Base-by-base conservation (phyloP, 2,888 invertebrate genomes). In the Drosophila suboccidentalis region DNA sequence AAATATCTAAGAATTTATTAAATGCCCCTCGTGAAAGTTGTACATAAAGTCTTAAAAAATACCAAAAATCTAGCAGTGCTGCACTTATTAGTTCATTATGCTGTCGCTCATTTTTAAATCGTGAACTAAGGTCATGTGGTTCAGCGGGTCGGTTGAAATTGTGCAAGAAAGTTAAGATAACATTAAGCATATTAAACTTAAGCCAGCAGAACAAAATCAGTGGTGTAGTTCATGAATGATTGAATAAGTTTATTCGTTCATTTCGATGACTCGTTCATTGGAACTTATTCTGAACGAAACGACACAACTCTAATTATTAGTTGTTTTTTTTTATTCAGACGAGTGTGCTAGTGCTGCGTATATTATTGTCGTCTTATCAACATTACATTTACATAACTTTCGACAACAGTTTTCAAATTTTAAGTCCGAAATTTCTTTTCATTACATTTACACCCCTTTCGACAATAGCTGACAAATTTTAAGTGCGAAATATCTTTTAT, bases 341-440 rank as follows among this genome's bases (percentile, higher is more conserved):
- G 74, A 17, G 47, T 13, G 51, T 53, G 44, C 13, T 15, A 34
- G 61, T 36, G 57, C 57, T 67, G 43, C 66, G 68, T 59, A 46
- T 39, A 62, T 59, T 60, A 47, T 22, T 63, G 17, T 44, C 32
- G 17, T 44, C 32, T 47, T 19, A 49, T 26, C 51, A 60, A 53
- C 36, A 41, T 58, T 57, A 72, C 58, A 59, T 75, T 75, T 75
- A 75, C 49, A 68, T 75, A 74, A 74, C 70, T 47, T 54, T 63
- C 15, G 22, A 17, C 26, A 6, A 53, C 5, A 26, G 10, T 29
- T 29, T 41, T 13, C n/a, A 54, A 65, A 53, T 67, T 67, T 26
- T 3, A 19, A 6, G 46, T 29, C 9, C 10, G n/a, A 59, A 59
- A 49, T 10, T 49, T 15, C 2, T 13, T 13, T 2, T 17, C 13